Percentiles rank a stretch among this genome's conserved stretches.
These are phyloP conservation scores for Paracanthobrama guichenoti DNA, from an alignment of 2,113 vertebrate genomes.

Conservation along the genomic window DNA sequence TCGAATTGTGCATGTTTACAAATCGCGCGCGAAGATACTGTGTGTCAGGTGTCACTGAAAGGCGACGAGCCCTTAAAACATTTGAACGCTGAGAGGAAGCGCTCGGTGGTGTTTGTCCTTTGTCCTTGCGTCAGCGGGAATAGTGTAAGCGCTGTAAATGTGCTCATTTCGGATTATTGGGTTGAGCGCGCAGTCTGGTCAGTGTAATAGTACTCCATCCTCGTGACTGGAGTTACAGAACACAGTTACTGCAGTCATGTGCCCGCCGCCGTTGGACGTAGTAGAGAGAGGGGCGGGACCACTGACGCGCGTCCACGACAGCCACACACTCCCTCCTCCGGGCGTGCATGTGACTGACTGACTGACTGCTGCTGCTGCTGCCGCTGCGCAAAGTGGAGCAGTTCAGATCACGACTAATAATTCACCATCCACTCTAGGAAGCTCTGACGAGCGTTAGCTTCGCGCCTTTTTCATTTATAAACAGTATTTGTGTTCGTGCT, in stretches of 20 bases:
- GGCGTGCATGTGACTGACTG: constrained; percentile 63
- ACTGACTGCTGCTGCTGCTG: constrained; percentile 14
- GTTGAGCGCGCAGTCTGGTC: constrained; percentile 20
- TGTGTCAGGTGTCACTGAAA: background rate
- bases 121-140: constrained; percentile 20
- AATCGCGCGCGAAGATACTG: background rate
- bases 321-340: constrained; percentile 47
- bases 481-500: background rate
- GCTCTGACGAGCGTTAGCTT: constrained; percentile 23
- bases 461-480: background rate
- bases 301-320: constrained; percentile 63
- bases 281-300: constrained; percentile 66
- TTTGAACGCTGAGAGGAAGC: background rate
- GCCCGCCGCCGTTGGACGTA: constrained; percentile 63
- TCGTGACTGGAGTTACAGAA: constrained; percentile 79
- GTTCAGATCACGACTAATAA: constrained; percentile 55
- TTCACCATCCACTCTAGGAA: constrained; percentile 25
- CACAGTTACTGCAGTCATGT: constrained; percentile 79
- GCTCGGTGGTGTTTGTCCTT: background rate
- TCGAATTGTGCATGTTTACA: background rate
- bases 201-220: constrained; percentile 78
- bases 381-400: constrained; percentile 53
- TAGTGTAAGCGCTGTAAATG: background rate
- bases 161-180: constrained; percentile 21
- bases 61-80: background rate